These are phyloP conservation scores for Trematomus bernacchii DNA, from an alignment of 2,797 vertebrate genomes.

Conservation along the genomic window DNA sequence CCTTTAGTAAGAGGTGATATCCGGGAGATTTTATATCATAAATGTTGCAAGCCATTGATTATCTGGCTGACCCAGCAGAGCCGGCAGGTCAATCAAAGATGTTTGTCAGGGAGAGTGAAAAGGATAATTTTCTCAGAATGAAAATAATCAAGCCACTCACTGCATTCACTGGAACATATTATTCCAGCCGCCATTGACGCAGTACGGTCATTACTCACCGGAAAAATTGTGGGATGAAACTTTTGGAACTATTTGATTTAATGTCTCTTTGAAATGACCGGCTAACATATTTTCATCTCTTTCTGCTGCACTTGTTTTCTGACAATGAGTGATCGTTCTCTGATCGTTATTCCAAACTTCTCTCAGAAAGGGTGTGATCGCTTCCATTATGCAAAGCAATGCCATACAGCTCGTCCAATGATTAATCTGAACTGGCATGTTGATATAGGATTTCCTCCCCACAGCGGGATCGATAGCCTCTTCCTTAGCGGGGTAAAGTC, in stretches of 20 bases:
- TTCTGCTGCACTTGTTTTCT: conserved; percentile 55
- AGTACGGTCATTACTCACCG: conserved; percentile 73
- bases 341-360: conserved; percentile 73
- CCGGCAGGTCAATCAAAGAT: conserved; percentile 66
- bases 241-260: conserved; percentile 65
- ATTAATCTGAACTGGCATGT: conserved; percentile 84
- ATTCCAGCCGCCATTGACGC: conserved; percentile 42
- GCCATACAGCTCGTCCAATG: conserved; percentile 76
- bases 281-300: conserved; percentile 63
- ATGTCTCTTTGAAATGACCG: conserved; percentile 54
- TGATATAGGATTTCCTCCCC: conserved; percentile 84
- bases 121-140: conserved; percentile 58
- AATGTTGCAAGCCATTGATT: conserved; percentile 59
- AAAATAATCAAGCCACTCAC: conserved; percentile 66
- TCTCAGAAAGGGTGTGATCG: conserved; percentile 71
- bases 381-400: conserved; percentile 71
- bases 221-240: conserved; percentile 60
- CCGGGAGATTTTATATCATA: conserved; percentile 19
- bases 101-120: conserved; percentile 51
- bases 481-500: conserved; percentile 79
- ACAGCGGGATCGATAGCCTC: conserved; percentile 80
- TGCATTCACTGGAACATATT: conserved; percentile 46
- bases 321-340: conserved; percentile 75
- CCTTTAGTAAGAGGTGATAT: conserved; percentile 28
- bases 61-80: conserved; percentile 54